Evolutionary conservation across 2,113 vertebrate species (phyloP).

Genomic region (Pelecanus crispus): DNA sequence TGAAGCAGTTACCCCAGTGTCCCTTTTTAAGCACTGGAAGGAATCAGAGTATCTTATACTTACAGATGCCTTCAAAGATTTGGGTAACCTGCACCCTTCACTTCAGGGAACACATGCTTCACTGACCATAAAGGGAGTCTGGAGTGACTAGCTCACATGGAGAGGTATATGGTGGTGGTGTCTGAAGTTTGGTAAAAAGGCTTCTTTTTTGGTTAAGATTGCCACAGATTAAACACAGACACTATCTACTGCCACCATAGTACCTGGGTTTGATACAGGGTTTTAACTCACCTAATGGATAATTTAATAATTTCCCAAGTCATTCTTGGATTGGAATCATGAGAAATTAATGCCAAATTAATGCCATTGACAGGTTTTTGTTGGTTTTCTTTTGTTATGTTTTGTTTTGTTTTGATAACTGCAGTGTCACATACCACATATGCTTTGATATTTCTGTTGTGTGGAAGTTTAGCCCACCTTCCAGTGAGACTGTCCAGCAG

Average conservation of each 20-base stretch:
- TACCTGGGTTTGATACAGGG: neutral
- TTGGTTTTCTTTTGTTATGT: too few species aligned
- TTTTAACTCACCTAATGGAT: neutral
- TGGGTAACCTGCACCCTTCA: neutral
- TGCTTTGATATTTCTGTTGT: neutral
- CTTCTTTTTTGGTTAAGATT: neutral
- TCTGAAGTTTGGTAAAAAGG: neutral
- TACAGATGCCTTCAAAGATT: neutral
- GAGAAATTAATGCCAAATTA: neutral
- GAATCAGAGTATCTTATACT: neutral
- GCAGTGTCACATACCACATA: neutral
- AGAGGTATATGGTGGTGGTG: neutral
- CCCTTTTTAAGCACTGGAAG: neutral
- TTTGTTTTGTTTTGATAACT: neutral
- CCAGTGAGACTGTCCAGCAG: neutral
- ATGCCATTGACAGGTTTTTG: neutral
- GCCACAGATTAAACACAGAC: neutral
- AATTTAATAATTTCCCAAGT: neutral
- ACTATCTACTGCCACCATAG: neutral
- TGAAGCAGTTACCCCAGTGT: neutral
- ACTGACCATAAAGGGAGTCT: neutral
- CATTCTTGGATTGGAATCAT: neutral
- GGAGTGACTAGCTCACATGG: neutral
- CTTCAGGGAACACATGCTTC: neutral
- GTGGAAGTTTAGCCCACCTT: neutral